Percentiles rank a stretch among this genome's conserved stretches.
Conservation (phyloP, 2,113 vertebrate genomes). For the Damaliscus lunatus region DNA sequence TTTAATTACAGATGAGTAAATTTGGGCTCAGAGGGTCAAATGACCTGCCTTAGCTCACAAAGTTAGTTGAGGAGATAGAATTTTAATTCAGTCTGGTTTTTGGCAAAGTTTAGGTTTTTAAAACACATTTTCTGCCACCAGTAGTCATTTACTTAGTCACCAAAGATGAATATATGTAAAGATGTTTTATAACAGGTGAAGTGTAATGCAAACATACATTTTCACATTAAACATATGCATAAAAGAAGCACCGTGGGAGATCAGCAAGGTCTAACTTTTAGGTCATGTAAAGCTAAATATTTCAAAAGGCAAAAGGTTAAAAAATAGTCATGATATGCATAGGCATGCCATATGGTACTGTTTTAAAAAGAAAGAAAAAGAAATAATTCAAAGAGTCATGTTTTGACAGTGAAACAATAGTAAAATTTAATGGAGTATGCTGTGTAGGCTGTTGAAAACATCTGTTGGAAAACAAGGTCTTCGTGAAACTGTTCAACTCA, state of each 20-base stretch:
- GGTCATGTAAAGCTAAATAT: neutral
- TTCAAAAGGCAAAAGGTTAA: neutral
- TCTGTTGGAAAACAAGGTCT: neutral
- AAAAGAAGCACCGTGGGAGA: neutral
- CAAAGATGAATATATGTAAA: neutral
- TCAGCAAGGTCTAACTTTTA: conserved; percentile 11
- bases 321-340: neutral
- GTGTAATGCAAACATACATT: neutral
- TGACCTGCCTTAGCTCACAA: neutral
- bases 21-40: neutral
- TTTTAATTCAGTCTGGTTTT: neutral
- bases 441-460: neutral
- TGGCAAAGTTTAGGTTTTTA: neutral
- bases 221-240: neutral
- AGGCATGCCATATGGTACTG: neutral
- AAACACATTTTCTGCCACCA: neutral
- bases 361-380: conserved; percentile 2
- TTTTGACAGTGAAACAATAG: neutral
- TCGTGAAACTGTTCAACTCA: neutral
- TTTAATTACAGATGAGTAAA: neutral
- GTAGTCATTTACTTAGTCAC: neutral
- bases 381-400: neutral
- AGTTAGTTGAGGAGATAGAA: neutral
- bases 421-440: neutral
- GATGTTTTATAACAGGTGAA: neutral